Conservation (phyloP, 2,797 vertebrate genomes). For the Amblyraja radiata region DNA sequence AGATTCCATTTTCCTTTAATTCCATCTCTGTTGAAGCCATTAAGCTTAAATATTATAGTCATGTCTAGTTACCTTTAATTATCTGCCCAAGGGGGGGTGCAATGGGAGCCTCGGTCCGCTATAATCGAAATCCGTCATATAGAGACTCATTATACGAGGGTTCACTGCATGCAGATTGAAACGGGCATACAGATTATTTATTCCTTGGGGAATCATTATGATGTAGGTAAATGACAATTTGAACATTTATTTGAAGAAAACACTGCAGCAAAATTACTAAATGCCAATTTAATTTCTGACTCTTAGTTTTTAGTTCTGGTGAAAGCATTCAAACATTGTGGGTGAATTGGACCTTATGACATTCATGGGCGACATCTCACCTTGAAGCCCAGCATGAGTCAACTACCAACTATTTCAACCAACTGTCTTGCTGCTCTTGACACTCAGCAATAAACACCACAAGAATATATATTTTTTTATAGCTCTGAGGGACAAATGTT, state of each 20-base stretch:
- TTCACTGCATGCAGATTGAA: not conserved
- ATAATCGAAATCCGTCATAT: too few species aligned
- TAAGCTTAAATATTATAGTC: too few species aligned
- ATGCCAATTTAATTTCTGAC: not conserved
- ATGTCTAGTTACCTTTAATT: too few species aligned
- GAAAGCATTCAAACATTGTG: not conserved
- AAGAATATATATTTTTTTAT: not conserved
- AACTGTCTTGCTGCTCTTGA: not conserved
- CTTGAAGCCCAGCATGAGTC: not conserved
- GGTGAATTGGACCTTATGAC: not conserved
- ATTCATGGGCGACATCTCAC: not conserved
- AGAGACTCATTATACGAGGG: too few species aligned
- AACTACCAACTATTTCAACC: not conserved
- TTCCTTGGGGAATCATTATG: not conserved
- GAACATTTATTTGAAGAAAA: not conserved
- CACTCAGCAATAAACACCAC: not conserved
- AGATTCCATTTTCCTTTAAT: too few species aligned
- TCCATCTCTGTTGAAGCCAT: too few species aligned
- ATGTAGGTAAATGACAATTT: not conserved
- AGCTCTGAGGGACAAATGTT: too few species aligned
- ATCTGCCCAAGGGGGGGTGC: too few species aligned
- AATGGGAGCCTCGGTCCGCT: too few species aligned
- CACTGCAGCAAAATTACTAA: not conserved
- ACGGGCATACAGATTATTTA: not conserved
- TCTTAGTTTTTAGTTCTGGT: not conserved